Evolutionary conservation across 2,797 vertebrate genomes (phyloP), one percentile per base, ranked within the genome.

Genomic region (Alectoris magna): DNA sequence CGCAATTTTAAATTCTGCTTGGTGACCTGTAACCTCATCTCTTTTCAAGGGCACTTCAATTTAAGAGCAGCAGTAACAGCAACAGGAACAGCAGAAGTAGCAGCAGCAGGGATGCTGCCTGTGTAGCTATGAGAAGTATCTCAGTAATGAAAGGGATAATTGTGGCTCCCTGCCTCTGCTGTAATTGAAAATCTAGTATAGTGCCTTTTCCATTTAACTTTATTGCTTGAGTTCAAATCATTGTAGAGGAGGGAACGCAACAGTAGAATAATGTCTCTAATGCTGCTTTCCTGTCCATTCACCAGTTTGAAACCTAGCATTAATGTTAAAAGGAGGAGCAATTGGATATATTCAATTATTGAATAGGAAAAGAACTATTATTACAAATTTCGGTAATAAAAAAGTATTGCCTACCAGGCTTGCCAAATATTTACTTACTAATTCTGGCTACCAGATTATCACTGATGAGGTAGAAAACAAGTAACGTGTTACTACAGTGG

Each of bases 111-210:
- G 90, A 74, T 91, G 95, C 96, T 85, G 75, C 82, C 80, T 88
- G 72, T 92, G 91, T 91, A 91, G 77, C 70, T 70, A 31, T 94
- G 83, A 94, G 93, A 77, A 97, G 77, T 87, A 96, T 95, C 93
- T 70, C 19, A 23, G 87, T 95, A 97, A 97, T 95, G 92, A 97
- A 97, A 97, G 87, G 69, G 91, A 96, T 97, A 97, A 97, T 97
- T 97, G 94, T 91, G 93, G 85, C 86, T 97, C 95, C 96, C 96
- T 97, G 95, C 93, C 87, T 97, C 91, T 93, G 84, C 91, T 94
- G 83, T 97, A 97, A 97, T 97, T 98, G 97, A 97, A 98, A 97
- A 96, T 86, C 92, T 87, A 93, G 71, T 95, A 75, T 84, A 94
- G 90, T 84, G 81, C 56, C 49, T 97, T 97, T 97, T 95, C 92